Base-by-base conservation (phyloP, 2,888 invertebrate species). In the Corythucha ciliata region DNA sequence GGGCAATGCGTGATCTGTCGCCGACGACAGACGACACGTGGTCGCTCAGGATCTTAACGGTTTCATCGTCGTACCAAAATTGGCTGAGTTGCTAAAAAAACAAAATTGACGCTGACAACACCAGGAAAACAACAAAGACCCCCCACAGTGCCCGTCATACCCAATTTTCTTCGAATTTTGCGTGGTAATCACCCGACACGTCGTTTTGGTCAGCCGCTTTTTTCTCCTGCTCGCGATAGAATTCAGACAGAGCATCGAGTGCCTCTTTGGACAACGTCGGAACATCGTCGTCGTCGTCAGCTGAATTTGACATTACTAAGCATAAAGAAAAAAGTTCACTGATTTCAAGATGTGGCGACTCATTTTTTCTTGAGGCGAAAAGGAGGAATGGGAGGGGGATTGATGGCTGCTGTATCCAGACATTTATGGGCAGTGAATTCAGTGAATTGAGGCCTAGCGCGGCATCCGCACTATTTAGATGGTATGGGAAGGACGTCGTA, bases 41-140 rank as follows among this genome's bases (percentile, higher is more conserved):
- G 60, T 75, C 72, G 0, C 82, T 80, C n/a, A 96, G 68, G 1
- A 68, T 68, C 24, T 76, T 71, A 34, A 87, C 81, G 0, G 96
- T 96, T 3, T 73, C 67, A 33, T 86, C 81, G 63, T 85, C 81
- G 65, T 97, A 97, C 96, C 96, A 97, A 72, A 97, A 96, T 70
- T 96, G 96, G 65, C 93, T 93, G 33, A 96, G 71, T 88, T 96
- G 91, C 93, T 91, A 68, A 7, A 74, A 72, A 57, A 62, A 59
- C 54, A 52, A 40, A 34, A 22, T 14, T 7, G 36, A 33, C 33
- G 29, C 37, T 22, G n/a, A n/a, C n/a, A n/a, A n/a, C n/a, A n/a
- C n/a, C 14, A n/a, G 8, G 36, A 36, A 36, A 14, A 14, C 7
- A 24, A n/a, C 32, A 16, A 20, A 4, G 24, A 27, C 20, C 32